Evolutionary conservation across 2,888 invertebrate species (phyloP), one percentile per base, ranked within the genome.

Genomic region (Cryptus viduatorius): DNA sequence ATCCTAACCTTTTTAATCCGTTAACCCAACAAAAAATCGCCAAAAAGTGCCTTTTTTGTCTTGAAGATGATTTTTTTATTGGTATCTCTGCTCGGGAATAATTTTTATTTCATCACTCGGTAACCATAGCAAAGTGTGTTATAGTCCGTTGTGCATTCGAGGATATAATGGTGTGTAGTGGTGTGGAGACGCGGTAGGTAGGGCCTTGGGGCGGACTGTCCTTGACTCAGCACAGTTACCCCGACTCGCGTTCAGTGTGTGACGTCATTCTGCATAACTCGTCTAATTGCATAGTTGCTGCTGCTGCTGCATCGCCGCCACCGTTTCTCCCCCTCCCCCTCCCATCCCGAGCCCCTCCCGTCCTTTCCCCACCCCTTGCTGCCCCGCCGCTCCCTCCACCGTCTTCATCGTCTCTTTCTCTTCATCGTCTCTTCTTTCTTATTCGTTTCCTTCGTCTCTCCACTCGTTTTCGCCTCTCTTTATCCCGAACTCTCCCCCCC

Each of bases 221-320:
- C 93, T 93, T 93, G 93, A 93, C 93, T 93, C 93, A 92, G 93
- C 93, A 93, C 93, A 93, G 93, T 93, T 93, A 93, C 93, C 93
- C 93, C 93, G 91, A 73, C 84, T 78, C 75, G 84, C 82, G 84
- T 79, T 84, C 83, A 71, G 78, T 89, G 90, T 93, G 92, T 93
- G 93, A 93, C 93, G 93, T 93, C 93, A 93, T 89, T 93, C 92
- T 91, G 93, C 93, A 93, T 93, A 93, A 93, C 93, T 93, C 92
- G 92, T 92, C 93, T 93, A 93, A 93, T 93, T 93, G 93, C 93
- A 93, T 93, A 92, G 93, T 90, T 90, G 92, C 90, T 89, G 90
- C 89, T 87, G 86, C 88, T 86, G 87, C 85, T 83, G 85, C 87
- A 73, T 76, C 84, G 64, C 79, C 75, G 76, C 67, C 72, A 65